phyloP scores from a whole-genome alignment of 2,888 invertebrate species.

The Rhaphigaster nebulosa region DNA sequence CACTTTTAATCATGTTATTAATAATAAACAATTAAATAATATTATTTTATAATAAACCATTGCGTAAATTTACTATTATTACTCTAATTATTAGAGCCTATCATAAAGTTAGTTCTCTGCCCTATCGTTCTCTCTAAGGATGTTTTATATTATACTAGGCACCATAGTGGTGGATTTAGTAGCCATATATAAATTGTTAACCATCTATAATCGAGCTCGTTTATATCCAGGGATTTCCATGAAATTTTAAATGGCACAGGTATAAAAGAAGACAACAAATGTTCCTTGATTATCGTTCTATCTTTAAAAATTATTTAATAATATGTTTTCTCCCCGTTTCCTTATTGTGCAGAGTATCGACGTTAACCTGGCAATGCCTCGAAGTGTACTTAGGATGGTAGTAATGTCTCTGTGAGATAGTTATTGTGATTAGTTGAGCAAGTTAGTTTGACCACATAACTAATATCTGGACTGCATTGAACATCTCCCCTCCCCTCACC shows the following conservation, averaged over 20 bases:
- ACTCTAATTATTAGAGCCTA: no score
- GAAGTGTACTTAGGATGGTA: background rate
- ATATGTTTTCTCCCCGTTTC: background rate
- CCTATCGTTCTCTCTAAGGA: no score
- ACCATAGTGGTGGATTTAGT: no score
- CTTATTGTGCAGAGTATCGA: background rate
- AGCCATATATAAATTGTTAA: no score
- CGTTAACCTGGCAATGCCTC: background rate
- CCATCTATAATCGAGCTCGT: no score
- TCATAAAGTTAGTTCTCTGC: no score
- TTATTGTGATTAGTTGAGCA: background rate
- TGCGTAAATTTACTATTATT: no score
- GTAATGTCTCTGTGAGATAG: background rate
- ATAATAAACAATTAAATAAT: no score
- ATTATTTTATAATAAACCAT: no score
- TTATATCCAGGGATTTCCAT: background rate
- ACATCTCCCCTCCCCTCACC: no score
- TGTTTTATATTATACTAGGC: no score
- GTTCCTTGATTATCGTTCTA: background rate
- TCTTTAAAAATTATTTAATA: background rate
- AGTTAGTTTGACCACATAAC: constrained; percentile 43
- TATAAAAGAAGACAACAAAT: background rate
- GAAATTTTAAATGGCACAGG: background rate
- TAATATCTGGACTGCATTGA: constrained; percentile 23
- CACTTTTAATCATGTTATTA: no score